Conservation (phyloP, 92 coral and sea anemone species). For the Micromussa lordhowensis region DNA sequence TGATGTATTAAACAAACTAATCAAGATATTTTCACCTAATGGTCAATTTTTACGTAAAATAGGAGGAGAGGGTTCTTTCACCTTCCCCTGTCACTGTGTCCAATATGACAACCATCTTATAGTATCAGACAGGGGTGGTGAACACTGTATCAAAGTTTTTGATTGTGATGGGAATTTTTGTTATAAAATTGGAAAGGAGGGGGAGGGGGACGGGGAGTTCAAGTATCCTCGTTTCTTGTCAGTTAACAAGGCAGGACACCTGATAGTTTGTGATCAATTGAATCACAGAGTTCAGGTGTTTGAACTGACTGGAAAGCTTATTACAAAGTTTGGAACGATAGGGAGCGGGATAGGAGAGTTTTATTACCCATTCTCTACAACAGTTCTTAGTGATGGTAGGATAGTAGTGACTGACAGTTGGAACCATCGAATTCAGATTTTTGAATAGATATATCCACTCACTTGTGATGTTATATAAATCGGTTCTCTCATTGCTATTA, state of each 20-base stretch:
- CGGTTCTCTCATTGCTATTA: neutral
- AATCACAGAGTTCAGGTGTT: conserved; percentile 55
- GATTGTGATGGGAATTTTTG: conserved; percentile 30
- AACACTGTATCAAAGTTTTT: conserved; percentile 45
- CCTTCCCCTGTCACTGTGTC: conserved; percentile 49
- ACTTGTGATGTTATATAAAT: neutral
- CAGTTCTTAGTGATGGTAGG: conserved; percentile 43
- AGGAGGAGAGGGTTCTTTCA: conserved; percentile 20
- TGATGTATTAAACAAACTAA: conserved; percentile 32
- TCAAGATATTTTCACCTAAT: conserved; percentile 43
- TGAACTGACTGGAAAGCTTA: conserved; percentile 22
- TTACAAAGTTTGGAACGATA: conserved; percentile 33
- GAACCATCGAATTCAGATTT: conserved; percentile 32
- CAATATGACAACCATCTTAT: conserved; percentile 10
- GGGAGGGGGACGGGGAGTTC: conserved; percentile 43
- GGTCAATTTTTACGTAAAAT: conserved; percentile 38
- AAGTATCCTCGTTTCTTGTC: conserved; percentile 33
- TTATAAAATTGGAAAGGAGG: conserved; percentile 30
- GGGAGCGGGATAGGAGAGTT: conserved; percentile 34
- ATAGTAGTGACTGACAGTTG: conserved; percentile 25
- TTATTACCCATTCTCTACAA: conserved; percentile 11
- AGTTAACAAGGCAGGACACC: conserved; percentile 46
- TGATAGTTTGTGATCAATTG: conserved; percentile 44
- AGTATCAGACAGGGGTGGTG: conserved; percentile 38
- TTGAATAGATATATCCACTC: conserved; percentile 12